These are phyloP conservation scores for Elachura formosa DNA, from an alignment of 2,113 vertebrate species.

Conservation along the genomic window DNA sequence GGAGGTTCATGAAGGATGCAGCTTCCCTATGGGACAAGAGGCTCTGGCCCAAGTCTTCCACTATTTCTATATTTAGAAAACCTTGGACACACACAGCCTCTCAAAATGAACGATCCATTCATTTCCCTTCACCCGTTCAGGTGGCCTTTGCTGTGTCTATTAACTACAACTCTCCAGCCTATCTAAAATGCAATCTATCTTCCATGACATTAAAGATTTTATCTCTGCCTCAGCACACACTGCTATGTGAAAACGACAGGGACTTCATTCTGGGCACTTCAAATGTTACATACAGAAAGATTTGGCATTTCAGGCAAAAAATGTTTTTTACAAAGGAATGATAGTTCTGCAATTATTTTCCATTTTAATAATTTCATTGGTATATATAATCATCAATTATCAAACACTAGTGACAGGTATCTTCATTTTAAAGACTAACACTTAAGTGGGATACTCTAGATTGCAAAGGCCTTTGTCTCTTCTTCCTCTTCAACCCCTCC, in stretches of 20 bases:
- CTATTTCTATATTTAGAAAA: not conserved
- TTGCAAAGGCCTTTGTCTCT: not conserved
- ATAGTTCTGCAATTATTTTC: not conserved
- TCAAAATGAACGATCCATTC: not conserved
- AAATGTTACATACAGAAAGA: not conserved
- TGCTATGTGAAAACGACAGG: not conserved
- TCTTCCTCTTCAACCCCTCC: not conserved
- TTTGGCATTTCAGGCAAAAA: not conserved
- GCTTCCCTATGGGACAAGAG: rapidly evolving
- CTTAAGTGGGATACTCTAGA: not conserved
- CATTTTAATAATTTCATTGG: not conserved
- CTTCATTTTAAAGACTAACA: not conserved
- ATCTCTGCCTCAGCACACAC: not conserved
- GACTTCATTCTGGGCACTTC: not conserved
- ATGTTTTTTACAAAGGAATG: not conserved
- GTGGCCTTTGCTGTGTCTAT: not conserved
- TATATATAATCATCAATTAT: not conserved
- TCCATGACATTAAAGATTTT: not conserved
- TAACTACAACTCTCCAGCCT: not conserved
- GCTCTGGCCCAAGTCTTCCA: not conserved
- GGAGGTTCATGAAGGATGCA: not conserved
- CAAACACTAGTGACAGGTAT: not conserved
- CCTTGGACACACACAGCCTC: not conserved
- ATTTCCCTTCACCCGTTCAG: not conserved
- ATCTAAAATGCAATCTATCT: not conserved